Evolutionary conservation across 2,797 vertebrate genomes (phyloP), one percentile per base, ranked within the genome.

Genomic region (Sebastiscus albofasciatus): DNA sequence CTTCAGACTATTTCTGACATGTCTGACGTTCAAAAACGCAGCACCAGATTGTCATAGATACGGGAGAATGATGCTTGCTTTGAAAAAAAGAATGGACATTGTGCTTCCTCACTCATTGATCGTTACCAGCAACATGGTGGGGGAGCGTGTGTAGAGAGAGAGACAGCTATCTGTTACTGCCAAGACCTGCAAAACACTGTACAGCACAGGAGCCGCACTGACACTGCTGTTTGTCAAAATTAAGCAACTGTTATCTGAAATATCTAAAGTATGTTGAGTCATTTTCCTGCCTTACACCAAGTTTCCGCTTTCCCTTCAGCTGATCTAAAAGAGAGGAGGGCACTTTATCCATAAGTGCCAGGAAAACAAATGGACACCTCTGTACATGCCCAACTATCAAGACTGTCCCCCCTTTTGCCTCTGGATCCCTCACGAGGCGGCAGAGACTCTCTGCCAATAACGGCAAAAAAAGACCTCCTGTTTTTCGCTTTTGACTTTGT

Each of bases 281-380:
- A 88, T 91, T 93, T 82, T 91, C 90, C 91, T 95, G 92, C 94
- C 95, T 96, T 80, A 96, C 92, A 91, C 94, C 90, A 92, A 82
- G 90, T 96, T 95, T 95, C 90, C 94, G 65, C 95, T 96, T 94
- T 95, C 89, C 95, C 95, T 94, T 95, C 95, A 96, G 95, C 95
- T 96, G 93, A 89, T 96, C 93, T 96, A 95, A 95, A 91, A 93
- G 92, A 89, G 92, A 93, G 85, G 94, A 93, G 82, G 91, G 91
- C 93, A 90, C 91, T 91, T 91, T 90, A 89, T 80, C 92, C 94
- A 75, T 90, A 90, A 91, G 92, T 93, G 94, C 94, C 93, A 71
- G 92, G 93, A 93, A 91, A 91, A 90, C 90, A 94, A 94, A 93
- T 49, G 94, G 94, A 95, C 92, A 93, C 91, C 90, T 93, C 90